Conservation (phyloP, 2,888 invertebrate species). For the Cremastobaeus sp. region DNA sequence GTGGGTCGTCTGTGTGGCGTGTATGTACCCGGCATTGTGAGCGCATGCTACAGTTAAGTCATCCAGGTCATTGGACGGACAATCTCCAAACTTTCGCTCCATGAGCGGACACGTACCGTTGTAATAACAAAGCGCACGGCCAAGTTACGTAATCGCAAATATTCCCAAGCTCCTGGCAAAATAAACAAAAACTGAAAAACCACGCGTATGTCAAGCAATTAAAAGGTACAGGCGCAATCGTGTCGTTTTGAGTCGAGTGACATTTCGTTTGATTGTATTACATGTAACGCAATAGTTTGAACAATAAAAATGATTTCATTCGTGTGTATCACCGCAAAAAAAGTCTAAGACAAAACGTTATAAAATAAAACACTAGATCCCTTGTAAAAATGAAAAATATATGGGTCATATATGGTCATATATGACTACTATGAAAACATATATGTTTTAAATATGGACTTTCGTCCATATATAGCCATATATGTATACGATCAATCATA, state of each 20-base stretch:
- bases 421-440: too few relatives aligned
- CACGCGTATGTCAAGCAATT: slow-evolving; percentile 27
- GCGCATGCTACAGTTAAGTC: slow-evolving; percentile 57
- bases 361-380: too few relatives aligned
- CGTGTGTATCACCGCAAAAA: too few relatives aligned
- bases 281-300: too few relatives aligned
- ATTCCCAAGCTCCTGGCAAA: slow-evolving; percentile 50
- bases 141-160: slow-evolving; percentile 50
- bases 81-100: slow-evolving; percentile 63
- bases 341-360: too few relatives aligned
- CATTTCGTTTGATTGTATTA: too few relatives aligned
- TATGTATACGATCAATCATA: too few relatives aligned
- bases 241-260: neutral
- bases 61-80: slow-evolving; percentile 60
- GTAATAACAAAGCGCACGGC: slow-evolving; percentile 53
- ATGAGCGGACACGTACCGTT: slow-evolving; percentile 61
- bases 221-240: slow-evolving; percentile 3
- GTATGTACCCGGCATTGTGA: slow-evolving; percentile 51
- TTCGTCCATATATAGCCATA: too few relatives aligned
- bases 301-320: too few relatives aligned
- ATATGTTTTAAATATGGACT: too few relatives aligned
- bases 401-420: too few relatives aligned
- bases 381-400: too few relatives aligned
- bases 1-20: slow-evolving; percentile 39
- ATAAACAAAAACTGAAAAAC: slow-evolving; percentile 45